These are phyloP conservation scores for Sesamia nonagrioides DNA, from an alignment of 1,140 invertebrate species.

Conservation along the genomic window DNA sequence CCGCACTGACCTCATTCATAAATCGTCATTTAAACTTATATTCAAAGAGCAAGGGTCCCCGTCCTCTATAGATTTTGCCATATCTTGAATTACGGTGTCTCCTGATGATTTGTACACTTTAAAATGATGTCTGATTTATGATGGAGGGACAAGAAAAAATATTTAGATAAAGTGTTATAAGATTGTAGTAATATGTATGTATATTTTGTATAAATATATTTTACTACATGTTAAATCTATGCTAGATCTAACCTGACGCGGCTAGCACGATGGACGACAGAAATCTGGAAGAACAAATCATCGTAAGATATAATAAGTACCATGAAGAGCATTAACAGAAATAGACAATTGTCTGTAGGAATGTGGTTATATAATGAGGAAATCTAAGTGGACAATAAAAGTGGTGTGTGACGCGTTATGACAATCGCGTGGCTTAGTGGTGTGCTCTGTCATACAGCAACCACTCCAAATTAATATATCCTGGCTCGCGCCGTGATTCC, in stretches of 20 bases:
- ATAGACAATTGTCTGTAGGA: conserved; percentile 33
- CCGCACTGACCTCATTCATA: conserved; percentile 83
- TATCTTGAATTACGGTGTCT: conserved; percentile 37
- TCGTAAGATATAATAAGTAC: conserved; percentile 13
- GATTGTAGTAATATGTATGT: not conserved
- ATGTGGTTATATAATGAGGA: conserved; percentile 49
- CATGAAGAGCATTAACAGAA: conserved; percentile 20
- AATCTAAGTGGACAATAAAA: conserved; percentile 44
- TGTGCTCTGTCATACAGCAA: conserved; percentile 73
- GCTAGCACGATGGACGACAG: not conserved
- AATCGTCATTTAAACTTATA: conserved; percentile 82
- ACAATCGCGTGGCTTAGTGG: conserved; percentile 64
- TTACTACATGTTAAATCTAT: too few relatives aligned
- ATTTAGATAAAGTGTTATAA: conserved; percentile 1
- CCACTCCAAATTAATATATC: conserved; percentile 86
- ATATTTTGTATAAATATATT: not conserved
- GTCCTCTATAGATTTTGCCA: conserved; percentile 63
- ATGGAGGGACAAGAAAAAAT: not conserved
- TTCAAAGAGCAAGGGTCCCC: conserved; percentile 71
- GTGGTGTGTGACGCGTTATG: conserved; percentile 51
- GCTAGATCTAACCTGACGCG: not conserved
- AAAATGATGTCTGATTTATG: conserved; percentile 6
- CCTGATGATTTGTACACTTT: conserved; percentile 3
- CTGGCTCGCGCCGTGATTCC: conserved; percentile 87
- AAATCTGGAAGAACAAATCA: conserved; percentile 10